Evolutionary conservation across 2,888 invertebrate genomes (phyloP).

Genomic region (Phania funesta): DNA sequence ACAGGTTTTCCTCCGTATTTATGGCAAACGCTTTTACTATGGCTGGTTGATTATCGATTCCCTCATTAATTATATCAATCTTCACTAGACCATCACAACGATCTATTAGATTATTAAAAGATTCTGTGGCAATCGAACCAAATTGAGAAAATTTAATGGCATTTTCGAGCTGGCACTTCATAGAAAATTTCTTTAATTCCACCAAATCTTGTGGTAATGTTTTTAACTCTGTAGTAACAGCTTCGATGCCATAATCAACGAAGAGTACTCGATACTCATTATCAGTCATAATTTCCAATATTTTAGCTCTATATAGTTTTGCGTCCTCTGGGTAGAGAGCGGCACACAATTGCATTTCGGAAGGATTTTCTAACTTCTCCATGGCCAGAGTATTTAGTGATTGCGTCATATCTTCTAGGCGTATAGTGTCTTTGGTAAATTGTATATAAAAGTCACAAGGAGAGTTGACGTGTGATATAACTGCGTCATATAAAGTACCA

Average conservation of each 20-base stretch:
- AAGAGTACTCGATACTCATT: conserved; percentile 87
- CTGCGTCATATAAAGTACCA: conserved; percentile 79
- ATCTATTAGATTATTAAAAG: conserved; percentile 74
- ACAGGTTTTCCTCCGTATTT: conserved; percentile 72
- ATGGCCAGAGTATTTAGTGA: conserved; percentile 66
- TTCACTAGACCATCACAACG: conserved; percentile 74
- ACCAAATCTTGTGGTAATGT: conserved; percentile 83
- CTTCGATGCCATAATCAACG: conserved; percentile 86
- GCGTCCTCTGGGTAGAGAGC: conserved; percentile 91
- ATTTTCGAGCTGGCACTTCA: conserved; percentile 83
- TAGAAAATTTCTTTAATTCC: conserved; percentile 82
- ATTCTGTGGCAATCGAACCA: conserved; percentile 70
- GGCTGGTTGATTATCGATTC: conserved; percentile 67
- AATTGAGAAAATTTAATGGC: conserved; percentile 81
- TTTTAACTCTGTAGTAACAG: conserved; percentile 82
- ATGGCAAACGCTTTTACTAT: conserved; percentile 73
- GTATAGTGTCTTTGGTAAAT: conserved; percentile 82
- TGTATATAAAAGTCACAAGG: conserved; percentile 90
- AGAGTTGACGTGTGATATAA: conserved; percentile 87
- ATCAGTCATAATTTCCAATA: conserved; percentile 86
- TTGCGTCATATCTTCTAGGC: conserved; percentile 82
- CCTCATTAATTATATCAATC: conserved; percentile 72
- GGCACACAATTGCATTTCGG: conserved; percentile 83
- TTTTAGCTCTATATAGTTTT: conserved; percentile 93
- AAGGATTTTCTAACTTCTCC: conserved; percentile 62